Evolutionary conservation across 1,140 invertebrate genomes (phyloP).

Genomic region (Solen grandis): DNA sequence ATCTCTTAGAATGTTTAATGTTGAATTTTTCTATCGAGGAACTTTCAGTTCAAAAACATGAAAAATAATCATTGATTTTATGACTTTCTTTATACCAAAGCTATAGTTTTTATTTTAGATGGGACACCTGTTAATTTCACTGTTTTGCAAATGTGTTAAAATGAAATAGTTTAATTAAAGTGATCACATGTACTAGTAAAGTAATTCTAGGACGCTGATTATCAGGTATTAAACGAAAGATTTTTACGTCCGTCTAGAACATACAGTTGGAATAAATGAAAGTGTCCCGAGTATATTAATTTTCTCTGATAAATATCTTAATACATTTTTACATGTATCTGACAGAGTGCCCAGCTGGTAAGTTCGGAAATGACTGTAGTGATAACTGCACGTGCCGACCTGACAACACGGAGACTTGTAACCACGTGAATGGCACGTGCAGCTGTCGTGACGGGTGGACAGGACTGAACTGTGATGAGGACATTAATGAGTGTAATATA

Average conservation of each 20-base stretch:
- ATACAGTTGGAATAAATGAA: slow-evolving; percentile 30
- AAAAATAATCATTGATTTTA: no score
- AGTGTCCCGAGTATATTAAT: no score
- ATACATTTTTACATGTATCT: slow-evolving; percentile 22
- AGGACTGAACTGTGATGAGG: background rate
- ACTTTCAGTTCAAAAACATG: no score
- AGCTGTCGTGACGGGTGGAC: slow-evolving; percentile 30
- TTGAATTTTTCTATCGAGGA: no score
- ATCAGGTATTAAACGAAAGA: slow-evolving; percentile 41
- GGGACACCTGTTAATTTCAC: no score
- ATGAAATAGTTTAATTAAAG: no score
- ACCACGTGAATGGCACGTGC: slow-evolving; percentile 24
- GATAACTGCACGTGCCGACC: slow-evolving; percentile 21
- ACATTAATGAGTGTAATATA: slow-evolving; percentile 31
- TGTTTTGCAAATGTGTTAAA: no score
- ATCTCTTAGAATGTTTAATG: no score
- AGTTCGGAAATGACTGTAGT: slow-evolving; percentile 19
- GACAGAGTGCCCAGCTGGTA: background rate
- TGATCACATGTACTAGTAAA: no score
- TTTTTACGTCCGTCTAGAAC: slow-evolving; percentile 29
- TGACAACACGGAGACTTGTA: slow-evolving; percentile 16
- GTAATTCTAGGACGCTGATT: slow-evolving; percentile 26
- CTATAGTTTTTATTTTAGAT: no score
- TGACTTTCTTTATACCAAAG: no score
- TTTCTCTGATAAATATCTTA: no score